Evolutionary conservation across 2,797 vertebrate species (phyloP).

Genomic region (Lutjanus campechanus): DNA sequence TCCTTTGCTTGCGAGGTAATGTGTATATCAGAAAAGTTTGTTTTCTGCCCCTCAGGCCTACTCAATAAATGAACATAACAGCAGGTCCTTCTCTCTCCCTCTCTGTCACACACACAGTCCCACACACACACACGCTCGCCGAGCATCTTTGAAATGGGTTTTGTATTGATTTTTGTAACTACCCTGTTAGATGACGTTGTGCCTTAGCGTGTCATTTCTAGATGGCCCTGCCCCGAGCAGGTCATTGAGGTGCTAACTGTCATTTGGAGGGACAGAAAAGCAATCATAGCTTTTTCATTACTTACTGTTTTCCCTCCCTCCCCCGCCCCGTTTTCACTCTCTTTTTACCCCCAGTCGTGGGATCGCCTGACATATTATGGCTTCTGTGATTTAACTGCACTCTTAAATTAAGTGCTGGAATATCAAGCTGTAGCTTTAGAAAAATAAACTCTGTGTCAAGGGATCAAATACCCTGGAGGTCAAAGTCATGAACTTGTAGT

Average conservation of each 20-base stretch:
- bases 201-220: slow-evolving; percentile 99
- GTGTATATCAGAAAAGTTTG: slow-evolving; percentile 98
- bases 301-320: slow-evolving; percentile 96
- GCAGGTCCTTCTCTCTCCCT: slow-evolving; percentile 86
- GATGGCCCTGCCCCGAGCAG: slow-evolving; percentile 97
- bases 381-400: slow-evolving; percentile 99
- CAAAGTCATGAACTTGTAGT: slow-evolving; percentile 88
- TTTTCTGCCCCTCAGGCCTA: slow-evolving; percentile 93
- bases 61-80: slow-evolving; percentile 99
- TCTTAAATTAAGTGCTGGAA: slow-evolving; percentile 99
- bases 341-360: slow-evolving; percentile 90
- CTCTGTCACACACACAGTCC: slow-evolving; percentile 73
- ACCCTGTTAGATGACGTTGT: slow-evolving; percentile 99
- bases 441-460: slow-evolving; percentile 95
- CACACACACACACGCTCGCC: slow-evolving; percentile 84
- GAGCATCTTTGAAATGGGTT: slow-evolving; percentile 99
- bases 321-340: slow-evolving; percentile 88
- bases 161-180: slow-evolving; percentile 99
- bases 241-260: slow-evolving; percentile 99
- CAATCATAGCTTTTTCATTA: slow-evolving; percentile 99
- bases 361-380: slow-evolving; percentile 99
- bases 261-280: slow-evolving; percentile 99
- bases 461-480: slow-evolving; percentile 91
- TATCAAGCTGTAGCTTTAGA: slow-evolving; percentile 96
- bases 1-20: slow-evolving; percentile 92